Base-by-base conservation (phyloP, 2,797 vertebrate species). In the Caiman crocodilus region DNA sequence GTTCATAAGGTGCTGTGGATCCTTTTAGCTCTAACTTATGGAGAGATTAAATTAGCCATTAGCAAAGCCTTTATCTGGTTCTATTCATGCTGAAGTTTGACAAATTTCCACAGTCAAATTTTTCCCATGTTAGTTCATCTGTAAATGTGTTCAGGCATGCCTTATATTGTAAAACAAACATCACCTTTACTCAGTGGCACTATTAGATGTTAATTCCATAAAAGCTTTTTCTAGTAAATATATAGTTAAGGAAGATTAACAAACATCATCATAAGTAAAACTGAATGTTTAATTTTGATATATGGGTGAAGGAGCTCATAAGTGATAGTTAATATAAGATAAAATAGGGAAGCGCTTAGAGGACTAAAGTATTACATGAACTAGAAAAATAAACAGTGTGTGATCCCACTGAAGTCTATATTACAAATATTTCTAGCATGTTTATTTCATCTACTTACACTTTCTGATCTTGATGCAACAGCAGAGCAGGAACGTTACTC, bases 401-500 rank as follows among this genome's bases (percentile, higher is more conserved):
- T 83, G 65, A 64, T 89, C 30, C 55, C 23, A 26, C 1, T 71
- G 15, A 7, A 78, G 89, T 71, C 14, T 64, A 50, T 50, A 87
- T 79, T 6, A 58, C n/a, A 92, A 85, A 35, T 28, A 73, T 21
- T 86, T 86, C n/a, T 88, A 76, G 2, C 0, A 0, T 61, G 1
- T 50, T 77, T 88, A 21, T 82, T 87, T 90, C 18, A 81, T 4
- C 79, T 85, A 97, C 98, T 96, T 98, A 99, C 99, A 99, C 98
- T 97, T 98, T 99, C 90, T 98, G 98, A 92, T 98, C 98, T 84
- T 98, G 97, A 3, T 98, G 98, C 93, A 98, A 96, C 80, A 98
- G 97, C 90, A 99, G 97, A 87, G 98, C 97, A 87, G 98, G 94
- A 89, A 98, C 98, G 96, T 99, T 99, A 95, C 97, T 98, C 76